phyloP scores from a whole-genome alignment of 2,113 vertebrate genomes.

The Paramisgurnus dabryanus region DNA sequence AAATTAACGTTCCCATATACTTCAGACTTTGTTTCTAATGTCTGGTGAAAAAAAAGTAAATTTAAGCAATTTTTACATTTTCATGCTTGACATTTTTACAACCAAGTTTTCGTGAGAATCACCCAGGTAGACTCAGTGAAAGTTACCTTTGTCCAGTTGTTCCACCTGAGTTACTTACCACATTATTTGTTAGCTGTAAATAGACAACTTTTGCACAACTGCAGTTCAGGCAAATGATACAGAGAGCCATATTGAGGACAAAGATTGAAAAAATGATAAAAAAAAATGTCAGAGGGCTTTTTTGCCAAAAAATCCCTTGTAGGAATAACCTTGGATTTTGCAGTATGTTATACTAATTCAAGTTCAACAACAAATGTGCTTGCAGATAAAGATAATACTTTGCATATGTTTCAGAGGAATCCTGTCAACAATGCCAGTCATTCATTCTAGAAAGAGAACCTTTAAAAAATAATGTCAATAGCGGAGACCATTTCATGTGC shows the following conservation, averaged over 20 bases:
- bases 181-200: conserved; percentile 26
- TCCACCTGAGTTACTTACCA: conserved; percentile 51
- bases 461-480: too few relatives aligned
- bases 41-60: too few relatives aligned
- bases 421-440: background rate
- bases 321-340: too few relatives aligned
- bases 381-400: background rate
- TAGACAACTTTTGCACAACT: conserved; percentile 41
- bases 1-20: too few relatives aligned
- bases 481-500: background rate
- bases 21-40: too few relatives aligned
- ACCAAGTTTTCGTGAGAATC: too few relatives aligned
- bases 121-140: conserved; percentile 25
- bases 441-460: background rate
- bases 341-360: too few relatives aligned
- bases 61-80: too few relatives aligned
- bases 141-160: conserved; percentile 54
- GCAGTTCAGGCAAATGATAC: background rate
- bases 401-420: conserved; percentile 11
- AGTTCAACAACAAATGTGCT: background rate
- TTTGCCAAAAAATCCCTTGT: too few relatives aligned
- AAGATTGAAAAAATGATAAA: background rate
- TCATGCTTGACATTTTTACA: too few relatives aligned
- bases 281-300: background rate
- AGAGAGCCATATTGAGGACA: conserved; percentile 17